Base-by-base conservation (phyloP, 2,113 vertebrate genomes). In the Okapia johnstoni region DNA sequence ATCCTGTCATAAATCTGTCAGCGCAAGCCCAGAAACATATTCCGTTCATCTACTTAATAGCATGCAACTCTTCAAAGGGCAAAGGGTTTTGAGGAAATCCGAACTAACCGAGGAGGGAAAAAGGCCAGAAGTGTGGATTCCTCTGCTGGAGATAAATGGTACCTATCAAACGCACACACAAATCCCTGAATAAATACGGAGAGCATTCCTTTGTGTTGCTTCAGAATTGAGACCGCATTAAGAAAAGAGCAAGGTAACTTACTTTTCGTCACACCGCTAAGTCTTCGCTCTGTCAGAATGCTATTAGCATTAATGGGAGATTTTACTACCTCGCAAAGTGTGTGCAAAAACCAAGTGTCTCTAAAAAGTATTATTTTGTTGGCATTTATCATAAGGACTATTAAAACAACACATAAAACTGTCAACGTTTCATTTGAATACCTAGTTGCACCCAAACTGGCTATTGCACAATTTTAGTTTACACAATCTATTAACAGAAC, bases 291-390 rank as follows among this genome's bases (percentile, higher is more conserved):
- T 25, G 23, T 92, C 63, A 70, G 83, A 93, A 97, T 50, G 48
- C 94, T 73, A 80, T 97, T 97, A 94, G 89, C 98, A 94, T 93
- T 96, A 90, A 93, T 25, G 58, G 85, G 73, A 91, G 88, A 85
- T 91, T 98, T 97, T 98, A 98, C 92, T 79, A 40, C 90, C 90
- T 96, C 54, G 90, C 95, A 91, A 79, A 93, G 88, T 60, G 60
- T 86, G 70, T 97, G 50, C 86, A 98, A 98, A 97, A 98, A 92
- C 66, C 97, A 81, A 93, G 70, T 60, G 88, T 93, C 83, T 97
- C 97, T 89, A 89, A 97, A 97, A 98, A 96, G 96, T 96, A 98
- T 86, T 96, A 91, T 89, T 97, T 95, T 93, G 97, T 87, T 95
- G 94, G 79, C 77, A 91, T 96, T 97, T 97, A 97, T 94, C 94